phyloP scores from a whole-genome alignment of 2,797 vertebrate species.

The Ficedula albicollis region DNA sequence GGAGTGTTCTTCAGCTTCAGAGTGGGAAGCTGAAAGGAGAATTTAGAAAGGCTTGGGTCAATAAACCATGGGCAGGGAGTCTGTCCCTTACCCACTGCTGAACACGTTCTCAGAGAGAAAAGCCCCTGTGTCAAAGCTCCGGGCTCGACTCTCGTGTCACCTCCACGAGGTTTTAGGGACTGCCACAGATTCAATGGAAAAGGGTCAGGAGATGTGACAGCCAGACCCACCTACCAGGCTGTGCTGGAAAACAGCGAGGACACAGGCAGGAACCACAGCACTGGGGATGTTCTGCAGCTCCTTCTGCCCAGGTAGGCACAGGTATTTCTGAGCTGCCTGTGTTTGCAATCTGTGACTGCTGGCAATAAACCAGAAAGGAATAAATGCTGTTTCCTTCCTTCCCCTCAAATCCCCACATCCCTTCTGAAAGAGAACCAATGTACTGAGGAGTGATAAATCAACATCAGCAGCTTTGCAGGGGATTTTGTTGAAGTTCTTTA shows the following conservation, averaged over 20 bases:
- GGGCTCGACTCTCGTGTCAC: not conserved
- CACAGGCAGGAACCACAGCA: accelerated
- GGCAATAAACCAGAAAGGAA: not conserved
- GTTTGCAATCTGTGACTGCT: not conserved
- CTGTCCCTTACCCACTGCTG: not conserved
- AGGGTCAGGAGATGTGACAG: not conserved
- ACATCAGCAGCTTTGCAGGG: not conserved
- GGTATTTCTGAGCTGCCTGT: not conserved
- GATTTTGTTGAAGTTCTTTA: constrained; percentile 20
- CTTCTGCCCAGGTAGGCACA: not conserved
- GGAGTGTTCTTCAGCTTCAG: not conserved
- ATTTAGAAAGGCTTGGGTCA: not conserved
- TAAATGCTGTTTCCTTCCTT: not conserved
- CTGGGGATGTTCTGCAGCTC: not conserved
- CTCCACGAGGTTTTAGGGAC: not conserved
- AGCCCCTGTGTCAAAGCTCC: not conserved
- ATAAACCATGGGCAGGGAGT: accelerated
- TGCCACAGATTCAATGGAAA: not conserved
- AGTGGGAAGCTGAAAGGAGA: not conserved
- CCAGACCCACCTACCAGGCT: not conserved
- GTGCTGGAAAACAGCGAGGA: not conserved
- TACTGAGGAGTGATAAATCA: not conserved
- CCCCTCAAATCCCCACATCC: not conserved
- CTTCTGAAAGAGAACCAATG: not conserved
- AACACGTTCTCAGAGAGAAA: not conserved